phyloP scores from a whole-genome alignment of 2,113 vertebrate genomes.

The Entomyzon cyanotis region DNA sequence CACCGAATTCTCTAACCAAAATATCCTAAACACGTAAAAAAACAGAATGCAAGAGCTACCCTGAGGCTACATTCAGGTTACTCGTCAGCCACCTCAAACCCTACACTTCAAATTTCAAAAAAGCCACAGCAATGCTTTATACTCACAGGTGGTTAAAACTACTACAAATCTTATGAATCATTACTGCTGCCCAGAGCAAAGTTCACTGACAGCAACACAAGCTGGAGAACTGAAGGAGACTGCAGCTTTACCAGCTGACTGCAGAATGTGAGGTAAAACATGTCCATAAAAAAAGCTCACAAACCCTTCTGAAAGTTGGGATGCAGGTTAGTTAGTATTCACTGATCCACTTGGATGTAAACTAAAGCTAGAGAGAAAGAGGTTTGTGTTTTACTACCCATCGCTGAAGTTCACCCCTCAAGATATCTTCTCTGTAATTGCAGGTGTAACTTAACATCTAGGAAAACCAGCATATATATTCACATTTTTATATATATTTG shows the following conservation, averaged over 20 bases:
- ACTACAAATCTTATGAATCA: neutral
- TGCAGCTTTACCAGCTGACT: neutral
- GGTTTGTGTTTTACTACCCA: neutral
- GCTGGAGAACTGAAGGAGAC: neutral
- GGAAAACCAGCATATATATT: neutral
- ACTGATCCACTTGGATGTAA: neutral
- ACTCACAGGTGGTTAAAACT: neutral
- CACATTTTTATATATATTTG: too few species aligned
- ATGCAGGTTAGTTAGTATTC: neutral
- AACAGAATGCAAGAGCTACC: neutral
- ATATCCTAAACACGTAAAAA: neutral
- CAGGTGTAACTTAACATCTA: neutral
- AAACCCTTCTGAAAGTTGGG: neutral
- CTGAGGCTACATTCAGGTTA: neutral
- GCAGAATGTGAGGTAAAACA: neutral
- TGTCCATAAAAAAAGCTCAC: accelerated
- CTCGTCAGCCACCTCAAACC: neutral
- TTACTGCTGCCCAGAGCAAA: neutral
- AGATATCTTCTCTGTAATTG: neutral
- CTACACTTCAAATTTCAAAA: neutral
- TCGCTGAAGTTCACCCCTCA: neutral
- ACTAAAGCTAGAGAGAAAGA: neutral
- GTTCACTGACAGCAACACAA: neutral
- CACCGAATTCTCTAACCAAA: neutral
- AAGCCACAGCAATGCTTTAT: neutral